phyloP scores from a whole-genome alignment of 1,140 invertebrate species.

The Atta cephalotes region DNA sequence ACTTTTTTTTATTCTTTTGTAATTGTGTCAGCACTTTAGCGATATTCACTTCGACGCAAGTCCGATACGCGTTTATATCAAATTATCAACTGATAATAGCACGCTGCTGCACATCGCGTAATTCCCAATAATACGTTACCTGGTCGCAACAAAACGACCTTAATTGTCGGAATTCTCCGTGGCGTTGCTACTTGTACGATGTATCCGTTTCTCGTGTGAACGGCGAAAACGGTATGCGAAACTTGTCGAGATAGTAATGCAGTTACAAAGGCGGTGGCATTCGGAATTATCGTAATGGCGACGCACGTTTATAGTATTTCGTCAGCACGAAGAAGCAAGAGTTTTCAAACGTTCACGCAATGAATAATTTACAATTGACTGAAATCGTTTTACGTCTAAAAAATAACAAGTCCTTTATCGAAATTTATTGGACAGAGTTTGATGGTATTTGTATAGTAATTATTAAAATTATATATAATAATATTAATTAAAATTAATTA shows the following conservation, averaged over 20 bases:
- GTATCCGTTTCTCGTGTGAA: conserved; percentile 59
- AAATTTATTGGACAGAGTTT: background rate
- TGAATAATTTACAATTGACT: conserved; percentile 3
- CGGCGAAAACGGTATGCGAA: conserved; percentile 68
- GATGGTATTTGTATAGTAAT: background rate
- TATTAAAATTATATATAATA: too few relatives aligned
- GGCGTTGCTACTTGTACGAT: conserved; percentile 48
- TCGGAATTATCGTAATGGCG: conserved; percentile 67
- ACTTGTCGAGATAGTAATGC: conserved; percentile 67
- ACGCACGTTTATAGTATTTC: conserved; percentile 28
- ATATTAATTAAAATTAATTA: too few relatives aligned
- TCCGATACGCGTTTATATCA: conserved; percentile 31
- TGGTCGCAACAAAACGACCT: conserved; percentile 60
- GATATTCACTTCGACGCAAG: conserved; percentile 11
- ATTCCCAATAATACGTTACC: conserved; percentile 61
- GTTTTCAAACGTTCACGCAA: conserved; percentile 28
- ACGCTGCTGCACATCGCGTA: conserved; percentile 6
- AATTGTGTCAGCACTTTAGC: conserved; percentile 4
- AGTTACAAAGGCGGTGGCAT: conserved; percentile 64
- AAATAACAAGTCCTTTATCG: background rate
- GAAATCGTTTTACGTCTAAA: conserved; percentile 17
- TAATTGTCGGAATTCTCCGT: conserved; percentile 71
- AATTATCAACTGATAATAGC: conserved; percentile 50
- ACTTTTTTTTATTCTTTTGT: background rate
- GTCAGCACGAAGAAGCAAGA: conserved; percentile 49